Evolutionary conservation across 2,888 invertebrate species (phyloP).

Genomic region (Mactromeris polynyma): DNA sequence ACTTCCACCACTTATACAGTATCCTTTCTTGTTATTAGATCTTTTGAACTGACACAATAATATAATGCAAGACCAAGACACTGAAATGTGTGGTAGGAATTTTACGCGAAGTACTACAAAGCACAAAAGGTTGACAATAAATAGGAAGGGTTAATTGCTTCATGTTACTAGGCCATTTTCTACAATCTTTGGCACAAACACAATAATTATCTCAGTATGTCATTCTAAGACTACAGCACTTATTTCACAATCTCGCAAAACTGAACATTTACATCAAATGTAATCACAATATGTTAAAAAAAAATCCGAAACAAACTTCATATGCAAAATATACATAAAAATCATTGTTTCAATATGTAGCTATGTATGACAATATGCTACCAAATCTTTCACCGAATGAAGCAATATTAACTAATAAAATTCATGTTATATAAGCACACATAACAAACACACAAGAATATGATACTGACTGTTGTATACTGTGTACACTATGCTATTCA

Average conservation of each 20-base stretch:
- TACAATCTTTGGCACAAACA: conserved; percentile 1
- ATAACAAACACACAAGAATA: no score
- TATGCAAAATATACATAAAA: not conserved
- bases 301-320: not conserved
- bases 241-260: not conserved
- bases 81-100: no score
- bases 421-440: no score
- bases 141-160: not conserved
- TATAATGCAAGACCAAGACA: no score
- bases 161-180: not conserved
- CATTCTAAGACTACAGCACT: not conserved
- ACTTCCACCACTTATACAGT: no score
- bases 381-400: no score
- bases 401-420: no score
- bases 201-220: not conserved
- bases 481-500: no score
- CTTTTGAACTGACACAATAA: no score
- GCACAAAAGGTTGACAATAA: not conserved
- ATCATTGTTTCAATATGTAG: not conserved
- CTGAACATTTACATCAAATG: not conserved
- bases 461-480: no score
- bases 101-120: not conserved
- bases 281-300: not conserved
- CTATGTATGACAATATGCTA: not conserved
- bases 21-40: no score